phyloP scores from a whole-genome alignment of 1,140 invertebrate genomes.

The Sminthurides bifidus region DNA sequence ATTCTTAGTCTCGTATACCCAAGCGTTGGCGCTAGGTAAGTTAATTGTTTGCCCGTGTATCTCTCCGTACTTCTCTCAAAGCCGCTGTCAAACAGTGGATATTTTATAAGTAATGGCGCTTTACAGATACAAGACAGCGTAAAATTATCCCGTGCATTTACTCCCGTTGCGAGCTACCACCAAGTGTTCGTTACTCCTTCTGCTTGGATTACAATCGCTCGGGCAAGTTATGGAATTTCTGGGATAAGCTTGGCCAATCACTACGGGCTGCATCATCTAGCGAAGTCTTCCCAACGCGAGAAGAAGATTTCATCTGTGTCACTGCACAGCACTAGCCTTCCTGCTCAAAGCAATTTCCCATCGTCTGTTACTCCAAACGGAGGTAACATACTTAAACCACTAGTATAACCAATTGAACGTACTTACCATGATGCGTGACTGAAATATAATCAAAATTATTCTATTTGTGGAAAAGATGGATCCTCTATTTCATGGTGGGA shows the following conservation, averaged over 20 bases:
- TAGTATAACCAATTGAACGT: neutral
- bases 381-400: neutral
- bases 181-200: slow-evolving; percentile 44
- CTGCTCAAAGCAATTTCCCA: slow-evolving; percentile 1
- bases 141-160: slow-evolving; percentile 57
- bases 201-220: slow-evolving; percentile 44
- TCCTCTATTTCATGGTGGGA: slow-evolving; percentile 15
- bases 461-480: neutral
- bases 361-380: neutral
- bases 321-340: neutral
- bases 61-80: neutral
- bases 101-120: neutral
- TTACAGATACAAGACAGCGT: slow-evolving; percentile 43
- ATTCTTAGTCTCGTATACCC: slow-evolving; percentile 59
- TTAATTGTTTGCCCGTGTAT: slow-evolving; percentile 12
- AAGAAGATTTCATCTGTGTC: neutral
- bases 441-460: neutral
- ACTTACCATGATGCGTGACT: neutral
- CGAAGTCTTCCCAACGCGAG: neutral
- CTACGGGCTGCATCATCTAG: slow-evolving; percentile 31
- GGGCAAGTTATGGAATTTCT: slow-evolving; percentile 48
- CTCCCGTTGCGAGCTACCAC: slow-evolving; percentile 43
- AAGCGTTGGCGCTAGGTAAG: slow-evolving; percentile 58
- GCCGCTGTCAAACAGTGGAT: neutral
- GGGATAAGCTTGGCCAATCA: slow-evolving; percentile 46